Evolutionary conservation across 2,113 vertebrate species (phyloP).

Genomic region (Prionailurus bengalensis): DNA sequence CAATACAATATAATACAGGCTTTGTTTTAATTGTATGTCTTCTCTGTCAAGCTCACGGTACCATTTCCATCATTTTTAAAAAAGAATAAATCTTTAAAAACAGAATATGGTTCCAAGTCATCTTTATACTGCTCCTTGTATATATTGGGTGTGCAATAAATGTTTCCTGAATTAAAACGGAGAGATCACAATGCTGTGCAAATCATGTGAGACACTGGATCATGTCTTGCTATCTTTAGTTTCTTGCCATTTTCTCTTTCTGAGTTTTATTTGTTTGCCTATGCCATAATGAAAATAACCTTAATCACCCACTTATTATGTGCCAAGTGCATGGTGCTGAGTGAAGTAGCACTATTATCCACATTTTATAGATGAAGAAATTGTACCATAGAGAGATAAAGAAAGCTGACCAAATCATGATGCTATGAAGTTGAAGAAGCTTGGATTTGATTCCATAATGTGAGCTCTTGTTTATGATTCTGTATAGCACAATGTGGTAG

Average conservation of each 20-base stretch:
- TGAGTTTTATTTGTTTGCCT: neutral
- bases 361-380: neutral
- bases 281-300: slow-evolving; percentile 11
- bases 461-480: neutral
- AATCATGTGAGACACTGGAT: neutral
- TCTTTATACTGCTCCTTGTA: neutral
- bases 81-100: neutral
- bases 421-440: neutral
- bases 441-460: neutral
- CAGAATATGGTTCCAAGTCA: slow-evolving; percentile 20
- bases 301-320: neutral
- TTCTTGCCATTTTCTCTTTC: neutral
- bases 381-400: neutral
- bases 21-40: neutral
- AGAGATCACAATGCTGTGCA: neutral
- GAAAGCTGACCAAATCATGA: neutral
- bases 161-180: neutral
- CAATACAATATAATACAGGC: neutral
- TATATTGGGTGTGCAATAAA: neutral
- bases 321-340: neutral
- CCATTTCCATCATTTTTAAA: neutral
- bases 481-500: neutral
- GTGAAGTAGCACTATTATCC: neutral
- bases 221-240: neutral
- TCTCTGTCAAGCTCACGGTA: neutral